Base-by-base conservation (phyloP, 2,797 vertebrate genomes). In the Rhinatrema bivittatum region DNA sequence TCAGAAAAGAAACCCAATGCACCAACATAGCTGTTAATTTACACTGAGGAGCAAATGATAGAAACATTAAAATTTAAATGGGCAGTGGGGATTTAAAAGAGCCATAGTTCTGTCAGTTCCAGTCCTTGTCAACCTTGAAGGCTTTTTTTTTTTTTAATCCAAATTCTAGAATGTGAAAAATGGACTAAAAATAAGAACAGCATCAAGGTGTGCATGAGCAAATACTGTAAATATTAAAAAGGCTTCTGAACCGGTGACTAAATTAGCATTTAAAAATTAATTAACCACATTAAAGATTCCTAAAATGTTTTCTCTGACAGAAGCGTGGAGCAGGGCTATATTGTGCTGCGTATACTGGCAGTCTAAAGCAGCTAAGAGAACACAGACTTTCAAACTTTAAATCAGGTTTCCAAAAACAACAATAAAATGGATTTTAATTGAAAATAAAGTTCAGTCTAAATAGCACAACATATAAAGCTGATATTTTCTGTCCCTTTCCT, bases 41-140 rank as follows among this genome's bases (percentile, higher is more conserved):
- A 86, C 89, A 85, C 87, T 85, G 78, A 91, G 91, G 93, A 91
- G 94, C 93, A 97, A 99, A 98, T 97, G 95, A 89, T 90, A 85
- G 86, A 84, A 89, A 91, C 84, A 89, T 94, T 95, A 91, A 95
- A 93, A 91, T 88, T 78, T 89, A 78, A 87, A 93, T 89, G 85
- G 87, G 90, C 90, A 90, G 88, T 85, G 83, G 74, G 91, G 88
- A 92, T 85, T 86, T 86, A 81, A 74, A 73, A 85, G 81, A 87
- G 76, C 70, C 68, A 63, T 85, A 71, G 81, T 51, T 64, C 81
- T 79, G 81, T 84, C 85, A 83, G 82, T 78, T 79, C 76, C 62
- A 84, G 84, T 84, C 84, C 87, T 86, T 76, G 73, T 81, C 91
- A 93, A 94, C 93, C 89, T 91, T 95, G 90, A 91, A 76, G 76